These are phyloP conservation scores for Entomobrya multifasciata DNA, from an alignment of 2,888 invertebrate genomes.

Conservation along the genomic window DNA sequence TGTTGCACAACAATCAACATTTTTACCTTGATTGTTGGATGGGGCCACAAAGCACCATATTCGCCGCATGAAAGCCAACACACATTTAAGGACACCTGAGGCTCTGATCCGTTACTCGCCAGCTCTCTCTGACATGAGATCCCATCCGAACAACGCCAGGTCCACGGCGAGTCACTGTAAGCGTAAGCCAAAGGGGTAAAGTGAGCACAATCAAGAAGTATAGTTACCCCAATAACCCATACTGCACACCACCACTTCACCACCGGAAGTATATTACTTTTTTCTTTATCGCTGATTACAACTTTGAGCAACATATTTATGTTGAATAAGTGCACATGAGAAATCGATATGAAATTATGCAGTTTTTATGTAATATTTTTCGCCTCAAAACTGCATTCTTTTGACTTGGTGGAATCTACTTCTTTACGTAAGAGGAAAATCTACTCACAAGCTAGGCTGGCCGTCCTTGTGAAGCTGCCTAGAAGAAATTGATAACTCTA, in stretches of 20 bases:
- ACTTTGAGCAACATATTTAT: neutral
- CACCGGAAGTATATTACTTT: conserved; percentile 17
- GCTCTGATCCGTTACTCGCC: conserved; percentile 52
- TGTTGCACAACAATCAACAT: neutral
- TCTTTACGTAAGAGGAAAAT: neutral
- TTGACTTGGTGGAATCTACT: conserved; percentile 9
- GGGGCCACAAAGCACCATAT: conserved; percentile 87
- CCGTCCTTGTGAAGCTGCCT: conserved; percentile 68
- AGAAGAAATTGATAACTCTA: conserved; percentile 56
- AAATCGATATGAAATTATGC: too few relatives aligned
- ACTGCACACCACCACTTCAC: neutral
- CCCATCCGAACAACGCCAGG: conserved; percentile 78
- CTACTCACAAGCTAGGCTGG: conserved; percentile 65
- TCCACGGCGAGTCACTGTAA: conserved; percentile 79
- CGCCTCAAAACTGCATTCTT: too few relatives aligned
- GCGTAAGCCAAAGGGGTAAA: conserved; percentile 55
- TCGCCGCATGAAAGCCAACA: conserved; percentile 79
- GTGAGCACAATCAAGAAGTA: conserved; percentile 31
- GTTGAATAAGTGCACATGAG: too few relatives aligned
- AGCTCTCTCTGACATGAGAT: conserved; percentile 75
- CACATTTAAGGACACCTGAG: conserved; percentile 82
- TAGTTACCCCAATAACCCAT: neutral
- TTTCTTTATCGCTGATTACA: neutral
- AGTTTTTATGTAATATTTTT: too few relatives aligned
- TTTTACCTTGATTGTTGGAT: conserved; percentile 83